Base-by-base conservation (phyloP, 2,113 vertebrate species). In the Echinops telfairi region DNA sequence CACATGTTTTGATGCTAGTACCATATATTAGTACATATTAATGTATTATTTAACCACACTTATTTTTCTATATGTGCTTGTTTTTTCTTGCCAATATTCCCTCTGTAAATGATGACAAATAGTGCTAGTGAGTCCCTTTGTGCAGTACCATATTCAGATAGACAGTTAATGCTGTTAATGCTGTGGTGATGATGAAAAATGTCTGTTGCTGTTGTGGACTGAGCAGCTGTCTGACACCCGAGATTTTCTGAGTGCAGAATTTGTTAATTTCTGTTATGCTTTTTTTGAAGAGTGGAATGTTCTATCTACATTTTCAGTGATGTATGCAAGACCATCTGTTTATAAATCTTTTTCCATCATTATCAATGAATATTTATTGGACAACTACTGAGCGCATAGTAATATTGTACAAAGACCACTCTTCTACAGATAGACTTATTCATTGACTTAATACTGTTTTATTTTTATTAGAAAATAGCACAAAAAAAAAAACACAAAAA, bases 281-380 rank as follows among this genome's bases (percentile, higher is more conserved):
- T 95, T 94, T 96, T 81, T 92, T 89, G 76, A 96, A 87, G 83
- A 97, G 38, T 83, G 10, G 17, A 88, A 43, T 95, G 77, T 93
- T 96, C 70, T 79, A 19, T 95, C 78, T 94, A 70, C 27, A 68
- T 91, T 91, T 92, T 89, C 86, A 93, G 93, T 95, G 62, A 93
- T 90, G 94, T 93, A 92, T 95, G 31, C 76, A 86, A 85, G 77
- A 47, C 86, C 90, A 91, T 96, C 94, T 96, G 93, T 95, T 94
- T 97, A 77, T 93, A 93, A 96, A 97, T 68, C n/a, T 78, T 85
- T 93, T 95, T 19, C 88, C 83, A 88, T 96, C 73, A 91, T 96
- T 96, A 97, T 96, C 90, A 96, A 95, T 97, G 95, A 97, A 95
- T 97, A 97, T 97, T 97, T 96, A 96, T 96, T 92, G 96, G 90